These are phyloP conservation scores for Miichthys miiuy DNA, from an alignment of 2,797 vertebrate species.

Conservation along the genomic window DNA sequence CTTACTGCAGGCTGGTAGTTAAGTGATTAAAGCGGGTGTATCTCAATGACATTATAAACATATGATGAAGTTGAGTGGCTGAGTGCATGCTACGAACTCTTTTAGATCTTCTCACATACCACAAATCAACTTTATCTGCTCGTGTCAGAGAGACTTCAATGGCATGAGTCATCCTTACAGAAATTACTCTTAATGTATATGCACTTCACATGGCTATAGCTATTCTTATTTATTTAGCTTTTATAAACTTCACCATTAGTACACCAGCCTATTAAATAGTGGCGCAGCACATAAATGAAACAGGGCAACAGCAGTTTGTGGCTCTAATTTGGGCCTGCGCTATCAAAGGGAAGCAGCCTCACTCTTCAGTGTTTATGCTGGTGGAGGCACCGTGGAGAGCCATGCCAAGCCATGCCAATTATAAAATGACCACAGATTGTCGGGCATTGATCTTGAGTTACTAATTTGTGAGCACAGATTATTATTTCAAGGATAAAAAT, in stretches of 20 bases:
- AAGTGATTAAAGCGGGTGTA: slow-evolving; percentile 11
- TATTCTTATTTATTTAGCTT: neutral
- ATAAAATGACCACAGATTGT: slow-evolving; percentile 24
- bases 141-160: neutral
- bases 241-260: neutral
- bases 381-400: slow-evolving; percentile 9
- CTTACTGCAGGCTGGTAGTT: slow-evolving; percentile 27
- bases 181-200: neutral
- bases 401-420: slow-evolving; percentile 14
- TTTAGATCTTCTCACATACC: neutral
- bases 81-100: neutral
- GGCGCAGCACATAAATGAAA: neutral
- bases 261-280: neutral
- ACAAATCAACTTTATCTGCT: slow-evolving; percentile 9
- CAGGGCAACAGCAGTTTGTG: neutral
- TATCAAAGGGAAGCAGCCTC: neutral
- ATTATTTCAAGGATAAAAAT: slow-evolving; percentile 31
- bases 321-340: slow-evolving; percentile 6
- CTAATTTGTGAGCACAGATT: slow-evolving; percentile 21
- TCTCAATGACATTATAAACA: slow-evolving; percentile 20
- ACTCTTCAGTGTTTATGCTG: slow-evolving; percentile 14
- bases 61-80: neutral
- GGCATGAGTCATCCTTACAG: neutral
- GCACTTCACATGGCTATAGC: neutral
- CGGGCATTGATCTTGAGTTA: slow-evolving; percentile 17